Evolutionary conservation across 1,140 invertebrate genomes (phyloP), one percentile per base, ranked within the genome.

Genomic region (Temnothorax longispinosus): DNA sequence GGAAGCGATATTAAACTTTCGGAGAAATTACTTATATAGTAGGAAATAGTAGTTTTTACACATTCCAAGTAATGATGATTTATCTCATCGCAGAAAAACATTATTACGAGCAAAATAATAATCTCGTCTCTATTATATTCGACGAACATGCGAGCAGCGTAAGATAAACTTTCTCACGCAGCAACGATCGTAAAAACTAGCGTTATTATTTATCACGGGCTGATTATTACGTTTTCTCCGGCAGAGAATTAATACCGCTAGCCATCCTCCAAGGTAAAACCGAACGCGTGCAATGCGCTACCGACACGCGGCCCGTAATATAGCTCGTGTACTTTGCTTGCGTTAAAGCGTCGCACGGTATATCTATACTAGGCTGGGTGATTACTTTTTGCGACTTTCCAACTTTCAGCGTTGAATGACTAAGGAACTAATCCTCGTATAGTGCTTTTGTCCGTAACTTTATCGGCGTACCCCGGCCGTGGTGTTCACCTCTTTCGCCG

Each of bases 111-210:
- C 69, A 47, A 60, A 75, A 75, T 75, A 60, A 82, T 82, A 84
- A 84, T 84, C 64, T 35, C 69, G 32, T 74, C 54, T 82, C 52
- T 13, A 60, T 84, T 75, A 84, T 62, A 67, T 38, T 74, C 21
- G 27, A 47, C 38, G 80, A 60, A 62, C 80, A 84, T 84, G 67
- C 56, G 80, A 74, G 80, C 56, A 75, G 54, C 41, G 69, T 47
- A 60, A 75, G 69, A 84, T 60, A 84, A 84, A 74, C 69, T 84
- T 74, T 84, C 80, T 84, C 80, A 84, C 69, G 80, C 41, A n/a
- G 8, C n/a, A 13, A 54, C 54, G 80, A 38, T 74, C 41, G 11
- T 82, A 84, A 84, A 60, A 84, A 84, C 69, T 58, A 74, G 41
- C 41, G 44, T 71, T 81, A 50, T 60, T 84, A 84, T 84, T 84